Percentiles rank a stretch among this genome's conserved stretches.
Conservation (phyloP, 2,113 vertebrate genomes). For the Chaetodon auriga region DNA sequence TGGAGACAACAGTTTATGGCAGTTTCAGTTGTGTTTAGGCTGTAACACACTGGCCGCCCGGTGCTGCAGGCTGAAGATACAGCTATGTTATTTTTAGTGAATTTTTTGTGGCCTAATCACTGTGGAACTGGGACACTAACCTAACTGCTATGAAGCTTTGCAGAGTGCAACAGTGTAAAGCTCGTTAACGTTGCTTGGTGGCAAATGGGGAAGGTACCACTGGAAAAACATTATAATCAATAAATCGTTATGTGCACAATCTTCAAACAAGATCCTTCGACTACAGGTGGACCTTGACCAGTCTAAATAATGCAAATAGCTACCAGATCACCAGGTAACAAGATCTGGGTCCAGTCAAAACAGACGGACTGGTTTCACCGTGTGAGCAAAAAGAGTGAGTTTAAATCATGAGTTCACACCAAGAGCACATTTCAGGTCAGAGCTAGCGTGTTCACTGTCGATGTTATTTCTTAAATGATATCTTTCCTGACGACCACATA, state of each 20-base stretch:
- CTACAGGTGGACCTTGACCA: neutral
- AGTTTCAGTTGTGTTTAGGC: neutral
- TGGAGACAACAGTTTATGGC: conserved; percentile 45
- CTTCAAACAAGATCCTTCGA: neutral
- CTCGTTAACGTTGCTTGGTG: neutral
- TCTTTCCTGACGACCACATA: neutral
- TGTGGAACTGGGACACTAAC: conserved; percentile 51
- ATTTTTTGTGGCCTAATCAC: conserved; percentile 31
- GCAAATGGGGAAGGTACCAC: neutral
- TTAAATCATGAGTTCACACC: conserved; percentile 4
- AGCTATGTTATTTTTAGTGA: conserved; percentile 22
- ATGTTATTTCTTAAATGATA: neutral
- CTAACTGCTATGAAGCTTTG: conserved; percentile 19
- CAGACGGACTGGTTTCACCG: conserved; percentile 25
- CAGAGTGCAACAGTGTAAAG: neutral
- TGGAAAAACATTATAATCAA: neutral
- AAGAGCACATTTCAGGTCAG: neutral
- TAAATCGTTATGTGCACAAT: neutral
- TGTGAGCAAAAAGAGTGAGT: neutral
- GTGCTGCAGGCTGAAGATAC: conserved; percentile 3
- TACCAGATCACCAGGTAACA: conserved; percentile 43
- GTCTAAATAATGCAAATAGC: conserved; percentile 65
- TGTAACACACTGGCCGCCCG: conserved; percentile 2
- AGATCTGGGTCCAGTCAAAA: conserved; percentile 26
- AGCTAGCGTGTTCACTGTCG: neutral